These are phyloP conservation scores for Sebastes taczanowskii DNA, from an alignment of 2,797 vertebrate genomes.

Conservation along the genomic window DNA sequence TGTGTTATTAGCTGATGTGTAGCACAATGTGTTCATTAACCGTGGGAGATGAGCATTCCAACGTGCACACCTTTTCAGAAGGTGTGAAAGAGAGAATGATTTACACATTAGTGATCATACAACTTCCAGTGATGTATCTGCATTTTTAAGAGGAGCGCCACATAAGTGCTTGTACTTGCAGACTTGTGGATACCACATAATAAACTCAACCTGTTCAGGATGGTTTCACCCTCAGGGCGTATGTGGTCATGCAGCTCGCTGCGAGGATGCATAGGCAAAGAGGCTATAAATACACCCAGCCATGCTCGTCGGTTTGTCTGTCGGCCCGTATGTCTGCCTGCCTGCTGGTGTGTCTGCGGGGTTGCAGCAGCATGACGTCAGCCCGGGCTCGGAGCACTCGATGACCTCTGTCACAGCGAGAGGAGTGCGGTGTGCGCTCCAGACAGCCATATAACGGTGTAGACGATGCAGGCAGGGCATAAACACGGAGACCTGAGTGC, in stretches of 20 bases:
- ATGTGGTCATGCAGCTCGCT: slow-evolving; percentile 46
- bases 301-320: slow-evolving; percentile 49
- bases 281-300: slow-evolving; percentile 71
- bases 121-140: background rate
- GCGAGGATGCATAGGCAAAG: slow-evolving; percentile 60
- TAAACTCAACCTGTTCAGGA: slow-evolving; percentile 37
- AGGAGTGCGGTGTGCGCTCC: slow-evolving; percentile 44
- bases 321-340: slow-evolving; percentile 44
- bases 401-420: slow-evolving; percentile 78
- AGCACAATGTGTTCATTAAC: slow-evolving; percentile 72
- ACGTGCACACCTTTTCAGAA: slow-evolving; percentile 38
- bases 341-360: slow-evolving; percentile 63
- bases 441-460: slow-evolving; percentile 60
- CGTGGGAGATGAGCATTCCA: slow-evolving; percentile 51
- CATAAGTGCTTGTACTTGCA: background rate
- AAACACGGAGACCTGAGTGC: slow-evolving; percentile 54
- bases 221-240: slow-evolving; percentile 44
- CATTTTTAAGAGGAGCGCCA: background rate
- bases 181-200: slow-evolving; percentile 32
- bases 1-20: slow-evolving; percentile 69
- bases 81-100: slow-evolving; percentile 10
- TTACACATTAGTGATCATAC: slow-evolving; percentile 20
- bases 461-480: slow-evolving; percentile 53
- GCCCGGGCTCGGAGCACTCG: slow-evolving; percentile 69
- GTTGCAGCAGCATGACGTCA: slow-evolving; percentile 79